Conservation (phyloP, 2,888 invertebrate genomes). For the Desoria tigrina region DNA sequence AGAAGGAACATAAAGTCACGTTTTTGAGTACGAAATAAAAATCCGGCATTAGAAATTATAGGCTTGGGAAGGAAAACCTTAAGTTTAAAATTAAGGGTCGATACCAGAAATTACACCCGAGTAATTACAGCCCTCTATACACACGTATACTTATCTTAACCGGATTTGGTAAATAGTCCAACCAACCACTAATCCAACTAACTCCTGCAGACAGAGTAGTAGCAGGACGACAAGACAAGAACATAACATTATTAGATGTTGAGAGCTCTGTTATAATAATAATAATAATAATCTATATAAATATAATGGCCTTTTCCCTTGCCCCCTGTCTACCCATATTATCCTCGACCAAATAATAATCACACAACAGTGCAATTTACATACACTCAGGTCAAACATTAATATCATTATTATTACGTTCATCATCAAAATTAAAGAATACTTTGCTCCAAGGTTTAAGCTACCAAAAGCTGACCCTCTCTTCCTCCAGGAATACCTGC, state of each 20-base stretch:
- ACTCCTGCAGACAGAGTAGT: neutral
- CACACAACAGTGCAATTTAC: constrained; percentile 12
- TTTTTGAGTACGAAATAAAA: constrained; percentile 48
- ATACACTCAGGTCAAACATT: constrained; percentile 5
- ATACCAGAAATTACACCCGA: constrained; percentile 52
- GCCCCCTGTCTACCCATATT: neutral
- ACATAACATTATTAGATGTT: neutral
- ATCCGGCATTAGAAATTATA: constrained; percentile 52
- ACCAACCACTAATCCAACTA: neutral
- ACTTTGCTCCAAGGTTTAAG: constrained; percentile 6
- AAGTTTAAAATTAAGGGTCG: constrained; percentile 51
- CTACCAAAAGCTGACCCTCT: no score
- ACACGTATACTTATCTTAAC: constrained; percentile 51
- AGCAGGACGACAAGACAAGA: no score
- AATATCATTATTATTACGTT: constrained; percentile 16
- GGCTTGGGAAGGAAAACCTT: constrained; percentile 43
- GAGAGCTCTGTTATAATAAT: neutral
- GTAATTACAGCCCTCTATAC: constrained; percentile 50
- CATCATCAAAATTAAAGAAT: constrained; percentile 16
- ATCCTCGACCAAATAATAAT: neutral
- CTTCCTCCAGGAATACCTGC: no score
- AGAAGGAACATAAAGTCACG: constrained; percentile 53
- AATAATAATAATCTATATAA: no score
- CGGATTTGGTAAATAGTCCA: constrained; percentile 52
- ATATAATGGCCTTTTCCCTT: no score